Percentiles rank a stretch among this genome's conserved stretches.
These are phyloP conservation scores for Troglohyphantes excavatus DNA, from an alignment of 2,888 invertebrate species.

Conservation along the genomic window DNA sequence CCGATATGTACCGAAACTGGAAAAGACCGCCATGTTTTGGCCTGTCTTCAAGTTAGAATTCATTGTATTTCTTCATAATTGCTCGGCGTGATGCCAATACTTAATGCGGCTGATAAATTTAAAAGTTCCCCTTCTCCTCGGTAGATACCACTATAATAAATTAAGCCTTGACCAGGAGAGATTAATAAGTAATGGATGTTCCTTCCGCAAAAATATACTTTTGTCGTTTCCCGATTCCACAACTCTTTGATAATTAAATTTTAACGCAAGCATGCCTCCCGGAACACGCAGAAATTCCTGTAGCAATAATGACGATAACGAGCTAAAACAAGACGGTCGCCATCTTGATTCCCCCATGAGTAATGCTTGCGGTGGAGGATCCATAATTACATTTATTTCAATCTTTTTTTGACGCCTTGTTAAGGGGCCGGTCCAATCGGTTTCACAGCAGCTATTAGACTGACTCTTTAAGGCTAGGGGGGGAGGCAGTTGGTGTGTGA, in stretches of 20 bases:
- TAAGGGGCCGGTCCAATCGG: slow-evolving; percentile 76
- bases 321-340: slow-evolving; percentile 66
- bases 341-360: slow-evolving; percentile 76
- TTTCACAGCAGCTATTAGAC: slow-evolving; percentile 72
- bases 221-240: slow-evolving; percentile 67
- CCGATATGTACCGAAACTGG: slow-evolving; percentile 34
- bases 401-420: slow-evolving; percentile 78
- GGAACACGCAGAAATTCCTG: slow-evolving; percentile 38
- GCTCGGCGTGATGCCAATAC: slow-evolving; percentile 78
- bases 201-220: slow-evolving; percentile 68
- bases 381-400: slow-evolving; percentile 78
- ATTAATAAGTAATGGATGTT: slow-evolving; percentile 77
- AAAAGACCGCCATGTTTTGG: slow-evolving; percentile 61
- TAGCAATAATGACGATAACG: slow-evolving; percentile 62
- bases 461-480: slow-evolving; percentile 25
- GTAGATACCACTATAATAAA: slow-evolving; percentile 75
- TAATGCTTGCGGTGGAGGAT: slow-evolving; percentile 77
- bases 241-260: slow-evolving; percentile 77
- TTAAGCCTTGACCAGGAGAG: slow-evolving; percentile 64
- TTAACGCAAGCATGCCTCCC: slow-evolving; percentile 65
- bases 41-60: slow-evolving; percentile 76
- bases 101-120: slow-evolving; percentile 76
- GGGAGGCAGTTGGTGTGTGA: slow-evolving; percentile 37
- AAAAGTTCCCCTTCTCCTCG: slow-evolving; percentile 62
- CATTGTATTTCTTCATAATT: slow-evolving; percentile 75